Evolutionary conservation across 2,113 vertebrate genomes (phyloP).

Genomic region (Thunnus maccoyii): DNA sequence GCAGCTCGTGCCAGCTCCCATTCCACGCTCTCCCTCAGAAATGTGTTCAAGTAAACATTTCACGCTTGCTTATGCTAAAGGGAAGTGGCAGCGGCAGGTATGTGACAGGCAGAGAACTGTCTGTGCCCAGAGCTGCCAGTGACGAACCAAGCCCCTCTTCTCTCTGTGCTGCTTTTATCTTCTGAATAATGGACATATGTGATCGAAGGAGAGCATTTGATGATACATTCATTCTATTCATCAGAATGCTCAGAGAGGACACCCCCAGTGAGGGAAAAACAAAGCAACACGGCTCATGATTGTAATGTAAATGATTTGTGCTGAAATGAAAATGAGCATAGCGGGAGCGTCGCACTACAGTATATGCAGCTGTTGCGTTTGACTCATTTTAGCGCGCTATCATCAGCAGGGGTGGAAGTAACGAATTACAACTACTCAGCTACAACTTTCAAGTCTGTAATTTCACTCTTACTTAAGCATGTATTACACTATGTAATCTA

Average conservation of each 20-base stretch:
- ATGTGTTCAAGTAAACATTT: constrained; percentile 87
- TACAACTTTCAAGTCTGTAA: too few relatives aligned
- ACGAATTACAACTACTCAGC: too few relatives aligned
- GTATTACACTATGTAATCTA: too few relatives aligned
- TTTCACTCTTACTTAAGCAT: too few relatives aligned
- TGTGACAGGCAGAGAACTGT: constrained; percentile 81
- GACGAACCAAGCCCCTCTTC: constrained; percentile 57
- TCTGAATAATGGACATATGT: constrained; percentile 50
- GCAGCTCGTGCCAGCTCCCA: constrained; percentile 79
- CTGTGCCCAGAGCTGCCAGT: constrained; percentile 69
- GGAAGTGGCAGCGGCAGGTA: constrained; percentile 84
- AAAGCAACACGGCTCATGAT: constrained; percentile 48
- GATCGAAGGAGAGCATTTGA: constrained; percentile 56
- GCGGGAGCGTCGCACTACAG: constrained; percentile 7
- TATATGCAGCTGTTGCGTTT: constrained; percentile 49
- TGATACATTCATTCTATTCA: constrained; percentile 58
- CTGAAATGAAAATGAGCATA: constrained; percentile 54
- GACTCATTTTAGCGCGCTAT: constrained; percentile 24
- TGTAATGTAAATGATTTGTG: constrained; percentile 69
- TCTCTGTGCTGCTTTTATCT: constrained; percentile 54
- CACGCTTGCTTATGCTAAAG: constrained; percentile 85
- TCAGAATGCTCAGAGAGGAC: constrained; percentile 53
- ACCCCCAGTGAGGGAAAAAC: constrained; percentile 50
- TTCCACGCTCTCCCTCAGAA: constrained; percentile 79
- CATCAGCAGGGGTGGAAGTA: too few relatives aligned